phyloP scores from a whole-genome alignment of 2,113 vertebrate genomes.

The Ranitomeya imitator region DNA sequence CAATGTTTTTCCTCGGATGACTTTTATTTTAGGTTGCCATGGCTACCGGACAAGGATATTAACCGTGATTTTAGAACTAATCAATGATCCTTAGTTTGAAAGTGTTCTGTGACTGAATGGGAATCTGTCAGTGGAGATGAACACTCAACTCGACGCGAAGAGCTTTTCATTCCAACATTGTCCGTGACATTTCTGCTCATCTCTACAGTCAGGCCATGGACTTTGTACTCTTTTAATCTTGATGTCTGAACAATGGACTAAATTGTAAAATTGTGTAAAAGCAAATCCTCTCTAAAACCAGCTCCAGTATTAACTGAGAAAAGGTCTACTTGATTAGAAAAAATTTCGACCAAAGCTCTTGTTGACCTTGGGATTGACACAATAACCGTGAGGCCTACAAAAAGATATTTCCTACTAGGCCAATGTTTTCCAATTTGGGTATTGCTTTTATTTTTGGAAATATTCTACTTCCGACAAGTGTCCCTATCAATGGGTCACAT shows the following conservation, averaged over 20 bases:
- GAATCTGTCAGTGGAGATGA: background rate
- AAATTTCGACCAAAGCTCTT: background rate
- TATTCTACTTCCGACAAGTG: too few species aligned
- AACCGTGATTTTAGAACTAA: conserved; percentile 13
- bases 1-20: background rate
- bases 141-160: background rate
- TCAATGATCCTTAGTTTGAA: conserved; percentile 25
- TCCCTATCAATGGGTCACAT: too few species aligned
- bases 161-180: background rate
- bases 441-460: too few species aligned
- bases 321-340: too few species aligned
- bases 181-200: background rate
- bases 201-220: background rate
- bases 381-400: background rate
- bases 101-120: conserved; percentile 12
- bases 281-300: too few species aligned
- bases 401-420: background rate
- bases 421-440: background rate
- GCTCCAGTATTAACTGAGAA: too few species aligned
- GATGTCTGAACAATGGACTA: background rate
- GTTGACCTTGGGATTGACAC: background rate
- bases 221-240: background rate
- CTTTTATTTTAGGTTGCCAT: conserved; percentile 21
- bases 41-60: conserved; percentile 5
- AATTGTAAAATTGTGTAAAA: background rate